Evolutionary conservation across 2,113 vertebrate genomes (phyloP).

Genomic region (Dasyornis broadbenti): DNA sequence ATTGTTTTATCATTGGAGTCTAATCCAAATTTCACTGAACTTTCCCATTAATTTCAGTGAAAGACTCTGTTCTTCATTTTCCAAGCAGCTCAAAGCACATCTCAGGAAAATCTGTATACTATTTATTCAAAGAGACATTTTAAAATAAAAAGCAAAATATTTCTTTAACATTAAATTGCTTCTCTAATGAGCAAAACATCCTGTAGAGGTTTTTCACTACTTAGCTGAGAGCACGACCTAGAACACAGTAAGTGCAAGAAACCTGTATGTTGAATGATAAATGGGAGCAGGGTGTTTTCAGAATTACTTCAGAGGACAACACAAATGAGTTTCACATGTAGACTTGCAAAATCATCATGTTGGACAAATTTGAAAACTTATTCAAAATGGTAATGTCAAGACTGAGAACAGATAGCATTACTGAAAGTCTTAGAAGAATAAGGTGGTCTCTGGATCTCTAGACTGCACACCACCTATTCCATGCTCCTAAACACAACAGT

Average conservation of each 20-base stretch:
- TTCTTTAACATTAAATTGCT: constrained; percentile 13
- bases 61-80: constrained; percentile 28
- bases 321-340: background rate
- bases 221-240: background rate
- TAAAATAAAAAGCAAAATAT: constrained; percentile 14
- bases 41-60: constrained; percentile 14
- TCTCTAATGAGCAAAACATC: constrained; percentile 33
- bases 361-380: background rate
- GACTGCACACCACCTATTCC: background rate
- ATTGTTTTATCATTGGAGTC: background rate
- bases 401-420: background rate
- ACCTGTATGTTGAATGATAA: background rate
- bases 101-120: background rate
- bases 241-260: background rate
- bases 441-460: background rate
- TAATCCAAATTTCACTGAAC: constrained; percentile 43
- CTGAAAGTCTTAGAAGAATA: background rate
- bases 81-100: background rate
- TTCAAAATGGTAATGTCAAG: background rate
- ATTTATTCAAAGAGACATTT: background rate
- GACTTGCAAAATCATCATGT: background rate
- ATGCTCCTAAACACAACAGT: background rate
- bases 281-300: background rate
- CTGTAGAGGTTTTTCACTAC: background rate
- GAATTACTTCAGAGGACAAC: background rate